Evolutionary conservation across 2,888 invertebrate genomes (phyloP).

Genomic region (Netelia melanura): DNA sequence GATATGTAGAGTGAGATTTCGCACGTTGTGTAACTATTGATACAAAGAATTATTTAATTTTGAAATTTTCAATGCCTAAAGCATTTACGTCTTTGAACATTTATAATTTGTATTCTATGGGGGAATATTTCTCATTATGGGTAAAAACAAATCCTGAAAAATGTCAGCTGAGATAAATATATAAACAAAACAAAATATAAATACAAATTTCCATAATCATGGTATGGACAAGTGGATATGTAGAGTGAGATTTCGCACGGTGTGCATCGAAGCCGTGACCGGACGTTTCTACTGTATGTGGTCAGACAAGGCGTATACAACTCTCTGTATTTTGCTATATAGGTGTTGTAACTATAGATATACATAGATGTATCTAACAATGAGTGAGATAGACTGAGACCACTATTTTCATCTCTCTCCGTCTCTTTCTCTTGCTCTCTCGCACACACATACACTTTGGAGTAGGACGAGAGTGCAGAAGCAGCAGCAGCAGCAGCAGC

Average conservation of each 20-base stretch:
- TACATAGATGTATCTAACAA: background rate
- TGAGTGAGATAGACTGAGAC: conserved; percentile 50
- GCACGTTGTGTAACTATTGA: too few relatives aligned
- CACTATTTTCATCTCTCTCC: conserved; percentile 39
- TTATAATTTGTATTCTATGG: background rate
- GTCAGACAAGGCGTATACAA: conserved; percentile 36
- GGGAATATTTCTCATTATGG: background rate
- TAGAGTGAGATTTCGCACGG: conserved; percentile 14
- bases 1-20: conserved; percentile 2
- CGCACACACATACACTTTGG: conserved; percentile 1
- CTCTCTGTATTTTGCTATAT: conserved; percentile 25
- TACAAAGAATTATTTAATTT: too few relatives aligned
- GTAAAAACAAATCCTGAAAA: background rate
- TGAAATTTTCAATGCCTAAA: too few relatives aligned
- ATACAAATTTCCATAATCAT: background rate
- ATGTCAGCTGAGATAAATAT: background rate
- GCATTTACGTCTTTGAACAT: too few relatives aligned
- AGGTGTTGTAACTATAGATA: conserved; percentile 4
- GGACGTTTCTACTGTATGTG: conserved; percentile 54
- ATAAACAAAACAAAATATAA: background rate
- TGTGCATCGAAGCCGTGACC: conserved; percentile 33
- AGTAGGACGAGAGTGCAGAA: conserved; percentile 40
- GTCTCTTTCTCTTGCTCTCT: conserved; percentile 18
- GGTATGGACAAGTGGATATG: background rate
- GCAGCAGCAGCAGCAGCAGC: conserved; percentile 26